Evolutionary conservation across 2,797 vertebrate species (phyloP), one percentile per base, ranked within the genome.

Genomic region (Clangula hyemalis): DNA sequence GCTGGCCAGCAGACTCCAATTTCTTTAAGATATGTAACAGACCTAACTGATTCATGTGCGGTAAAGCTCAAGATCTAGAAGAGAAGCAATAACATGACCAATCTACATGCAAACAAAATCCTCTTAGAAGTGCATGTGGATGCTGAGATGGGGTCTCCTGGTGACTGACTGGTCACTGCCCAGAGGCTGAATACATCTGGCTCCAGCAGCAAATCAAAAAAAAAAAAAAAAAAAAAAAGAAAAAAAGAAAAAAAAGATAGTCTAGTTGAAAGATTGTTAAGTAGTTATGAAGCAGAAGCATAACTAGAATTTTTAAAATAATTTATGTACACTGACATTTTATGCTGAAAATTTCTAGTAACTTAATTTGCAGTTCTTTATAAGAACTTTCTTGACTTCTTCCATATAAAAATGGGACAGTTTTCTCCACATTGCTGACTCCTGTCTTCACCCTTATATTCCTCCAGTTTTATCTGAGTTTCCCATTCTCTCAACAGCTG

Each of bases 401-500:
- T 57, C 13, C 17, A 25, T 53, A 5, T 11, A 24, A 72, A 77
- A 81, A 70, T 2, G 24, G 14, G 41, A 43, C 13, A 5, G 10
- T 68, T 93, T 90, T 85, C 28, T 73, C 20, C 17, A 89, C 18
- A 11, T 2, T 54, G 28, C 34, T 30, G 25, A 76, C n/a, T 90
- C 45, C 47, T 75, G 15, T 56, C 56, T 89, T 81, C 36, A 36
- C 11, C 30, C 41, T 85, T 38, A 13, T 54, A 65, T 83, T 89
- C 78, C 68, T 91, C 28, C 36, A 89, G 68, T 93, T 87, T 94
- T 80, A 69, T 53, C 49, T 43, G 56, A 85, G 62, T 80, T 95
- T 94, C 80, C 69, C 80, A 11, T 88, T 96, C 85, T 94, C 64
- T 94, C 71, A 94, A 96, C 95, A 97, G 87, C 93, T 96, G 94